Percentiles rank a stretch among this genome's conserved stretches.
Evolutionary conservation across 2,113 vertebrate genomes (phyloP).

Genomic region (Amia ocellicauda): DNA sequence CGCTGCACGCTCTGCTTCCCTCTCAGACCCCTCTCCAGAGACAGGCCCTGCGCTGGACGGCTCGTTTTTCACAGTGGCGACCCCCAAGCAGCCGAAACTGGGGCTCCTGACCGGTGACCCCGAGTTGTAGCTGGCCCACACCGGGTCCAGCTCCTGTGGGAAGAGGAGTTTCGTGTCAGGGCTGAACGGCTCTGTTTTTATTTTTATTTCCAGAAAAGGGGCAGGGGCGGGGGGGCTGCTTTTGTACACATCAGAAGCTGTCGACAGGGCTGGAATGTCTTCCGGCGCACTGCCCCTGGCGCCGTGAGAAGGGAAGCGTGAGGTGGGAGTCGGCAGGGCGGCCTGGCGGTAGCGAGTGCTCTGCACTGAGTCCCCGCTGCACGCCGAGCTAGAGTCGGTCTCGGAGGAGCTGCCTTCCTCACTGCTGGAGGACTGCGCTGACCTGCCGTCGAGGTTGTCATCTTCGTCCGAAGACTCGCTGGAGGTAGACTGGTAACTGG

Average conservation of each 20-base stretch:
- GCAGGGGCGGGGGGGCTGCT: background rate
- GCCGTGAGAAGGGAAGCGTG: slow-evolving; percentile 34
- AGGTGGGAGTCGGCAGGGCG: slow-evolving; percentile 16
- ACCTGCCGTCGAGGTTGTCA: slow-evolving; percentile 46
- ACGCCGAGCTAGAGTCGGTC: slow-evolving; percentile 56
- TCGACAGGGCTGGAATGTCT: background rate
- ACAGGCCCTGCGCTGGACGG: background rate
- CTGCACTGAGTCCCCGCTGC: slow-evolving; percentile 54
- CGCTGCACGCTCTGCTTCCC: background rate
- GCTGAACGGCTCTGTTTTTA: background rate
- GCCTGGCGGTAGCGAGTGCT: slow-evolving; percentile 44
- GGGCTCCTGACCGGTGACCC: background rate
- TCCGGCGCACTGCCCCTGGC: slow-evolving; percentile 29
- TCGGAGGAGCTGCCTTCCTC: slow-evolving; percentile 47
- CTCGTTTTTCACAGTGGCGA: background rate
- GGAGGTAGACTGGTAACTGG: slow-evolving; percentile 30
- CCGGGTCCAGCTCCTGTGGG: background rate
- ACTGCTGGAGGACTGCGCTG: slow-evolving; percentile 47
- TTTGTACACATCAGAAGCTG: background rate
- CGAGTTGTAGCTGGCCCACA: slow-evolving; percentile 2
- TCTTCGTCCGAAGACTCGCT: slow-evolving; percentile 50
- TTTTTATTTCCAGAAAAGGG: background rate
- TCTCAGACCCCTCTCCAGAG: background rate
- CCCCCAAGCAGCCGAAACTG: background rate
- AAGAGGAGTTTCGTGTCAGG: background rate